Evolutionary conservation across 2,797 vertebrate species (phyloP), one percentile per base, ranked within the genome.

Genomic region (Bovichtus diacanthus): DNA sequence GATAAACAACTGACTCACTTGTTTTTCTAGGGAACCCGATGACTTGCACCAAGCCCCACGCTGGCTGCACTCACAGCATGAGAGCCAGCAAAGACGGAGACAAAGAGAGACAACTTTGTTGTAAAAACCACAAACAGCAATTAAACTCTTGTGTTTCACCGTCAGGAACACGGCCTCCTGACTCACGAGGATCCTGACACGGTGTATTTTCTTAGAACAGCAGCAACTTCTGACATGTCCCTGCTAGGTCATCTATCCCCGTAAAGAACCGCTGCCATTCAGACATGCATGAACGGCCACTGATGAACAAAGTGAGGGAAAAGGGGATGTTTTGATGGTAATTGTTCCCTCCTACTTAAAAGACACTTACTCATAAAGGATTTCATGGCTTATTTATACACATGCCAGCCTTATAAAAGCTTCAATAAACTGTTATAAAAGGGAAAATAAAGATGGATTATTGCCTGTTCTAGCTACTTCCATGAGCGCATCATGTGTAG

Each of bases 1-100:
- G 95, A 95, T 95, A 95, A 95, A 95, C 95, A 95, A 95, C 93
- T 94, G 94, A 95, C 91, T 95, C 94, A 93, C 93, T 95, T 95
- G 94, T 95, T 94, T 95, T 94, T 91, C 93, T 88, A 88, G 83
- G 89, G 85, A 93, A 90, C 91, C 84, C 75, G 73, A 93, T 93
- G 90, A 92, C 90, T 90, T 89, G 88, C 87, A 87, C 81, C 67
- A 59, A 88, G 75, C 77, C 79, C 76, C 74, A 53, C 65, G 3
- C 77, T 78, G 85, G 58, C 88, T 86, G 80, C 2, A 59, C 82
- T 83, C 82, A 54, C 75, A 87, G 86, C 81, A 82, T 23, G 82
- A 76, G 70, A 85, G 84, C 54, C 71, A 67, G 76, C 78, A 47
- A 38, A 77, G 77, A 76, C 47, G 18, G 50, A 83, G 54, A 83